Percentiles rank a stretch among this genome's conserved stretches.
Evolutionary conservation across 2,113 vertebrate species (phyloP).

Genomic region (Vimba vimba): DNA sequence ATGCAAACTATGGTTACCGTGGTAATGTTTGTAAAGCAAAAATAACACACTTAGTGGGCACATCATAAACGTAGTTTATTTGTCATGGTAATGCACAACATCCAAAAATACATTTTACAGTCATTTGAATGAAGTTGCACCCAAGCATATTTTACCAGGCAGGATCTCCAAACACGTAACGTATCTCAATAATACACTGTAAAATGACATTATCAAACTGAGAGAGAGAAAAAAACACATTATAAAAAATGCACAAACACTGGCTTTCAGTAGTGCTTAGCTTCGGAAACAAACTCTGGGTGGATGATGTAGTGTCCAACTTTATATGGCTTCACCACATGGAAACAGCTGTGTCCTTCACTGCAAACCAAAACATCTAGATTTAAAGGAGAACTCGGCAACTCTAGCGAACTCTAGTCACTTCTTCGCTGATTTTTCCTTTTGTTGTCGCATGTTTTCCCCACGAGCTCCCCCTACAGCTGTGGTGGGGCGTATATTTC

Average conservation of each 20-base stretch:
- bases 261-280: slow-evolving; percentile 48
- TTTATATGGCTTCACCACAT: slow-evolving; percentile 74
- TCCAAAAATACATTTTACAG: background rate
- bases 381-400: too few relatives aligned
- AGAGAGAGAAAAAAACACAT: background rate
- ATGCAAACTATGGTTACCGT: background rate
- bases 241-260: background rate
- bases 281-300: slow-evolving; percentile 77
- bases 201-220: background rate
- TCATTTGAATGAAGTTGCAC: slow-evolving; percentile 9
- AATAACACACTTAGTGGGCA: slow-evolving; percentile 5
- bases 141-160: background rate
- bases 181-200: background rate
- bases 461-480: too few relatives aligned
- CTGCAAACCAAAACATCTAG: slow-evolving; percentile 61
- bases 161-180: background rate
- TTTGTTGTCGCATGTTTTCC: too few relatives aligned
- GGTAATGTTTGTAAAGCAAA: background rate
- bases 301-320: slow-evolving; percentile 75
- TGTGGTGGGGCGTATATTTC: too few relatives aligned
- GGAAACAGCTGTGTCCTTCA: slow-evolving; percentile 77
- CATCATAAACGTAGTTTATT: slow-evolving; percentile 21
- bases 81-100: background rate
- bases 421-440: too few relatives aligned
- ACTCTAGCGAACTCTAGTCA: too few relatives aligned